These are phyloP conservation scores for Frankliniella fusca DNA, from an alignment of 2,888 invertebrate species.

Conservation along the genomic window DNA sequence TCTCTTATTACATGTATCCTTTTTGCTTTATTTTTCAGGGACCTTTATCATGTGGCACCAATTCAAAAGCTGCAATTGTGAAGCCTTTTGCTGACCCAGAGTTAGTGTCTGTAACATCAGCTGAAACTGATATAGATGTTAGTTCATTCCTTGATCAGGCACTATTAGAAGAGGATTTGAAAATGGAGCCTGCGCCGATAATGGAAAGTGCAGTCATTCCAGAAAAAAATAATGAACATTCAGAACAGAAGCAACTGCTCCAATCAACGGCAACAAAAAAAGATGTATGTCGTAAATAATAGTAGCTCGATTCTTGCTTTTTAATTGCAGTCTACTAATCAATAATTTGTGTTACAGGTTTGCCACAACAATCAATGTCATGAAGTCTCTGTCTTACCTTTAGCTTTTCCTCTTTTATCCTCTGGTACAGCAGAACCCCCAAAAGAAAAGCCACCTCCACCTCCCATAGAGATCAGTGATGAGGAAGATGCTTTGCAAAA, in stretches of 20 bases:
- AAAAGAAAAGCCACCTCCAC: slow-evolving; percentile 82
- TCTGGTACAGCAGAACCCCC: slow-evolving; percentile 67
- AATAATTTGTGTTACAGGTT: not conserved
- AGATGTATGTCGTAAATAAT: not conserved
- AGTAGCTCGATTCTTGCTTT: not conserved
- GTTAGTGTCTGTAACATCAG: not conserved
- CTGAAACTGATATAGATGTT: not conserved
- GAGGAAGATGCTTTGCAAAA: slow-evolving; percentile 51
- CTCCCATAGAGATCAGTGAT: slow-evolving; percentile 58
- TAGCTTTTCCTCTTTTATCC: slow-evolving; percentile 55
- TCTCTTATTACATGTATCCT: not conserved
- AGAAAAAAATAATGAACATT: too few species aligned
- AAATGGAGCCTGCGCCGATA: not conserved
- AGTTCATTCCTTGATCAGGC: slow-evolving; percentile 10
- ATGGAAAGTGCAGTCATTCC: too few species aligned
- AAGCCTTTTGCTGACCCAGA: not conserved
- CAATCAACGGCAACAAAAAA: not conserved
- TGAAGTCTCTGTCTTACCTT: slow-evolving; percentile 36
- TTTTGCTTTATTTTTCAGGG: not conserved
- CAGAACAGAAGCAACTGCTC: not conserved
- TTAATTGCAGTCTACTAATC: not conserved
- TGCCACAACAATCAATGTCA: slow-evolving; percentile 31
- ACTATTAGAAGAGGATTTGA: not conserved
- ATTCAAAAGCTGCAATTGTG: not conserved
- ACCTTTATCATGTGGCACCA: not conserved